A percentile compares a stretch with the other conserved stretches of the same genome.
phyloP scores from a whole-genome alignment of 35 echinoderm and acorn worm species.

The Chiridota heheva region DNA sequence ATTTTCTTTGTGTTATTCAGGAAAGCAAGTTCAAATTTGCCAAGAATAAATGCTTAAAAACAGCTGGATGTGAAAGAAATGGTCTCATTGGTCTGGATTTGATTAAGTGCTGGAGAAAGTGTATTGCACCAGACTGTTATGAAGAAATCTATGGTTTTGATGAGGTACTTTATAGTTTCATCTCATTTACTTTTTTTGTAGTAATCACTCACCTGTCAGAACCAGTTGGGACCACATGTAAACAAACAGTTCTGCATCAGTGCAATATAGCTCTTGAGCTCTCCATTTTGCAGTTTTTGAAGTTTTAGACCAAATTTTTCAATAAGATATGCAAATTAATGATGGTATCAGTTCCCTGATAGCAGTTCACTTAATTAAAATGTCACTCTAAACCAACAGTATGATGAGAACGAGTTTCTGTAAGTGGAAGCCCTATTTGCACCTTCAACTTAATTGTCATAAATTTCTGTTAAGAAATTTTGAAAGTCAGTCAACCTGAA shows the following conservation, averaged over 20 bases:
- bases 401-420: too few relatives aligned
- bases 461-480: too few relatives aligned
- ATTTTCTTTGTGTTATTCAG: background rate
- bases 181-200: background rate
- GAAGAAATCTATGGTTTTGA: slow-evolving; percentile 63
- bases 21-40: slow-evolving; percentile 34
- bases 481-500: too few relatives aligned
- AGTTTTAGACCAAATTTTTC: background rate
- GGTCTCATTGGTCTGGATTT: background rate
- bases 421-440: too few relatives aligned
- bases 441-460: too few relatives aligned
- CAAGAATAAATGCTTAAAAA: background rate
- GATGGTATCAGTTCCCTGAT: too few relatives aligned
- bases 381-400: too few relatives aligned
- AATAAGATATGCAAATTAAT: background rate
- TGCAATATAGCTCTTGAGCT: background rate
- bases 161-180: slow-evolving; percentile 49
- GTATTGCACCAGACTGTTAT: slow-evolving; percentile 54
- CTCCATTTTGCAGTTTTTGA: background rate
- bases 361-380: too few relatives aligned
- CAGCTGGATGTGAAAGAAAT: background rate
- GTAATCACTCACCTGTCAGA: background rate
- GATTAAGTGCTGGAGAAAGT: slow-evolving; percentile 35
- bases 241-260: background rate
- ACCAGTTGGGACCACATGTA: background rate